Base-by-base conservation (phyloP, 2,113 vertebrate genomes). In the Gnathonemus longibarbis region DNA sequence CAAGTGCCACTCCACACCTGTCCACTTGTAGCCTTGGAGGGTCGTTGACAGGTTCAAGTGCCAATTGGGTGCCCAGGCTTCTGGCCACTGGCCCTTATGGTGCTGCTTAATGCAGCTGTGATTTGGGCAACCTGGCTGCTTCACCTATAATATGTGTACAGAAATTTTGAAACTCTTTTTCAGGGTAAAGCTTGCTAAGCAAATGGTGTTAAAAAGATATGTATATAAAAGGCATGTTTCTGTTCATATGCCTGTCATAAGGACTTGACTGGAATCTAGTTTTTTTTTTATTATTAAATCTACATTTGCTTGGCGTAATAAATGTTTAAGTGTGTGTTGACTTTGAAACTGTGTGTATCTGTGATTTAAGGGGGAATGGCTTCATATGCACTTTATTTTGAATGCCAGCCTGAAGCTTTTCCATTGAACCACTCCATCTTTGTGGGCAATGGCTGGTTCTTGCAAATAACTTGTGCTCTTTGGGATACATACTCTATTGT, bases 231-330 rank as follows among this genome's bases (percentile, higher is more conserved):
- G 83, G 91, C 90, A 45, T 39, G 53, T 89, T 91, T 94, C 91
- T 93, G 91, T 94, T 45, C 92, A 91, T 92, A 91, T 93, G 89
- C 62, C 91, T 87, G 19, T 93, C 94, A 93, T 94, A 93, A 89
- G 89, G 89, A 94, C 88, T 90, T 93, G 94, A 95, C 95, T 95
- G 94, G 94, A 96, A 95, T 91, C 91, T 93, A 90, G 91, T 85
- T 85, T 85, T 84, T 84, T 84, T 84, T 83, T 83, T n/a, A 46
- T 83, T n/a, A 46, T 49, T 85, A 48, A 49, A 85, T 24, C 21
- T 46, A 19, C 42, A 42, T 80, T 80, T 39, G 35, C 35, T 80
- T 80, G 74, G 74, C 21, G 74, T 80, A 80, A 42, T 80, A 77
- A 77, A 80, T 80, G 27, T 80, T 80, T 80, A 39, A 15, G 35